Evolutionary conservation across 2,888 invertebrate species (phyloP), one percentile per base, ranked within the genome.

Genomic region (Molanna angustata): DNA sequence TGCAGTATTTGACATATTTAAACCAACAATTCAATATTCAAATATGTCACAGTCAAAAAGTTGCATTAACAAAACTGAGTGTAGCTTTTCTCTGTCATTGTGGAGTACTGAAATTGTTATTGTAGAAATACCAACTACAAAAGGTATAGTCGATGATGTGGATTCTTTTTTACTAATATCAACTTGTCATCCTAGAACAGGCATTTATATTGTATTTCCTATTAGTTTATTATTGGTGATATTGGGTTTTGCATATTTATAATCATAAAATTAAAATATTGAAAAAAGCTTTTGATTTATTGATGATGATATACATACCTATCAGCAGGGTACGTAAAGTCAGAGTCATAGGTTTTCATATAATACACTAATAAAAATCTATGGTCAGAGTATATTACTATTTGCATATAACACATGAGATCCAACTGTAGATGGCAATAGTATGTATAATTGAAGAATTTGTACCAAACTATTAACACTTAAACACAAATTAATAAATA

Each of bases 1-100:
- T 70, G 88, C 87, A 4, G 80, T 89, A 57, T 90, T 92, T 67
- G 88, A 91, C 71, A 89, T 92, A 64, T 85, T 85, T 64, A 91
- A 91, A 64, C 90, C 90, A 11, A 88, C 89, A 60, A 88, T 88
- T 71, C 85, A 86, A 64, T 89, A 86, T 67, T 80, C 85, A 32
- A 86, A 86, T 66, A 79, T 82, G 61, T 76, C 82, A 1, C 74
- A 79, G 60, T 80, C 82, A 3, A 81, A 83, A 63, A 80, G 80
- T 43, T 92, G 92, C 69, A 70, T 88, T 6, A 91, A 91, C 71
- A 76, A 80, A 64, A 90, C 89, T 0, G 80, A 85, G 64, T 92
- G 92, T 69, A 80, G 80, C 40, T 90, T 92, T 69, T 74, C 82
- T 20, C 77, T 92, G 46, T 72, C 76, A 11, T 83, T 90, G 64